Evolutionary conservation across 2,888 invertebrate species (phyloP), one percentile per base, ranked within the genome.

Genomic region (Oxycera nigricornis): DNA sequence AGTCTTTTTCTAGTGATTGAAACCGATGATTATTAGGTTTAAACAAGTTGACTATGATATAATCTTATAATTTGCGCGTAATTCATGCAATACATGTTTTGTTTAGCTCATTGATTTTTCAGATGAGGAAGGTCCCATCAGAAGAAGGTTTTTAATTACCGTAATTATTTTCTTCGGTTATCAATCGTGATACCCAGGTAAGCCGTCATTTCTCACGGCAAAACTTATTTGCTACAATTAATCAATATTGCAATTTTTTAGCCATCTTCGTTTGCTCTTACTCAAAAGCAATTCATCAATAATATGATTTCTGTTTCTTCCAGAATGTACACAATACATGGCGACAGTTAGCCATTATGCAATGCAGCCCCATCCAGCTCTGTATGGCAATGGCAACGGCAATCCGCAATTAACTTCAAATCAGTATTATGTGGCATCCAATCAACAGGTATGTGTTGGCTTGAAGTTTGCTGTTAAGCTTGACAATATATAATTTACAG

Each of bases 291-390:
- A 11, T 35, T 35, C 35, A 35, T 35, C 11, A 3, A 46, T 46
- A 2, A n/a, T 3, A 46, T 7, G 46, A 2, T 73, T 74, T 68
- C 14, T 26, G 17, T 67, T 67, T 55, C 3, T 73, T 73, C 1
- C 61, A 74, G 74, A n/a, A 74, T 74, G 74, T 20, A 30, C 50
- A 26, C 28, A 57, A 30, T 70, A 59, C 39, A 74, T 74, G 74
- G 68, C 70, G 74, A 70, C 61, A 74, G 68, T 74, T 74, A 70
- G 74, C 74, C 68, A 74, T 61, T 61, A 74, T 74, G 74, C 70
- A 70, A 74, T 74, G 74, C 74, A 70, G 70, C 70, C 70, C 50
- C 61, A 74, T 70, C 70, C 74, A 61, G 35, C 59, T 62, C 50
- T 46, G 17, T 65, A 50, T 50, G 65, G 52, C 24, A 55, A 67